phyloP scores from a whole-genome alignment of 2,797 vertebrate genomes.

The Muraenolepis orangiensis region DNA sequence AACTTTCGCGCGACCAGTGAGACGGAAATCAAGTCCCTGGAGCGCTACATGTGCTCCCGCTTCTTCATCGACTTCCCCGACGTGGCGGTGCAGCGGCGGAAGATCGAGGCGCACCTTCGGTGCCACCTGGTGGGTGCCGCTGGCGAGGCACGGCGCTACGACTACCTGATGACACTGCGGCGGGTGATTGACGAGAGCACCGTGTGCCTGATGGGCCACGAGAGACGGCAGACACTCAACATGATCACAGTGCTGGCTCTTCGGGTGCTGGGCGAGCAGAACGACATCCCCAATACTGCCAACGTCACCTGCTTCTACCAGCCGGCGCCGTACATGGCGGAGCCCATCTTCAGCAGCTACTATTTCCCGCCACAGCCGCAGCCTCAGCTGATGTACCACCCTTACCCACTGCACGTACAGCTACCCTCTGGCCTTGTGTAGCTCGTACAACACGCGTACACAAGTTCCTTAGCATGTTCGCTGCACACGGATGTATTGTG shows the following conservation, averaged over 20 bases:
- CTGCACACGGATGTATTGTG: constrained; percentile 51
- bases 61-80: constrained; percentile 99
- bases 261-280: constrained; percentile 94
- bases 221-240: constrained; percentile 90
- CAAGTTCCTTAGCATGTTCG: constrained; percentile 32
- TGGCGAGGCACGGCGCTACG: constrained; percentile 92
- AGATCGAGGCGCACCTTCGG: constrained; percentile 91
- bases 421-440: constrained; percentile 81
- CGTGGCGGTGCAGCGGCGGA: constrained; percentile 87
- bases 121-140: constrained; percentile 87
- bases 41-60: constrained; percentile 98
- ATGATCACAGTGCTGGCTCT: constrained; percentile 95
- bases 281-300: constrained; percentile 88
- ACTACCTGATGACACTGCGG: constrained; percentile 93
- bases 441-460: constrained; percentile 33
- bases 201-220: constrained; percentile 91
- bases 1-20: constrained; percentile 88
- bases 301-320: constrained; percentile 96
- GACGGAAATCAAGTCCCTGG: constrained; percentile 88
- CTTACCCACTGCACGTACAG: constrained; percentile 82
- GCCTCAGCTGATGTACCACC: constrained; percentile 83
- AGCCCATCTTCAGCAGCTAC: constrained; percentile 86
- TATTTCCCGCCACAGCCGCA: constrained; percentile 80
- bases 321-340: constrained; percentile 86
- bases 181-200: constrained; percentile 92